Evolutionary conservation across 1,140 invertebrate species (phyloP), one percentile per base, ranked within the genome.

Genomic region (Ladona fulva): DNA sequence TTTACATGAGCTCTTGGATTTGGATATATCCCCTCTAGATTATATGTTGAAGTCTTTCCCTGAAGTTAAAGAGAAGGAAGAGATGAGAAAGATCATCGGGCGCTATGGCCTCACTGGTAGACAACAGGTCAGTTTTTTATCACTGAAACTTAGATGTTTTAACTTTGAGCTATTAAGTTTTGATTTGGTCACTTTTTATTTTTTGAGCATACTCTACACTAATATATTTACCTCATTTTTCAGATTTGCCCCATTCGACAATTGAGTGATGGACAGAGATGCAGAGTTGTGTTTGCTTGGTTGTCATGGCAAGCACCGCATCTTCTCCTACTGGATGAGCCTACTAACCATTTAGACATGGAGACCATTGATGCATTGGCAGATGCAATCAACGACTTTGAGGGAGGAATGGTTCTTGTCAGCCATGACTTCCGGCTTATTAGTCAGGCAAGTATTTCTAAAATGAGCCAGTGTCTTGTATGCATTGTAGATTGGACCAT

Each of bases 341-440:
- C 97, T 81, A 99, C 97, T 25, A 99, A 99, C 90, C 97, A 99
- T 84, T 91, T 99, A 84, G 98, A 99, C 83, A 98, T 99, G 92
- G 98, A 99, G 87, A 99, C 97, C 0, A 99, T 99, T 80, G 98
- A 99, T 86, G 95, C 97, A 0, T 87, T 99, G 11, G 98, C 96
- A 12, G 97, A 99, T 79, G 98, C 98, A 24, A 94, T 99, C 77
- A 98, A 97, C 83, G 95, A 97, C 81, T 99, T 99, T 84, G 95
- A 97, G 82, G 98, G 98, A 42, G 98, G 98, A 80, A 93, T 99
- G 91, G 95, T 99, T 29, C 89, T 99, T 0, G 97, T 99, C 80
- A 96, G 94, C 86, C 97, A 99, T 91, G 97, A 99, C 87, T 99
- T 99, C 87, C 91, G 98, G 85, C 91, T 99, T 24, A 99, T 99